Evolutionary conservation across 1,140 invertebrate species (phyloP).

Genomic region (Leptinotarsa defecta): DNA sequence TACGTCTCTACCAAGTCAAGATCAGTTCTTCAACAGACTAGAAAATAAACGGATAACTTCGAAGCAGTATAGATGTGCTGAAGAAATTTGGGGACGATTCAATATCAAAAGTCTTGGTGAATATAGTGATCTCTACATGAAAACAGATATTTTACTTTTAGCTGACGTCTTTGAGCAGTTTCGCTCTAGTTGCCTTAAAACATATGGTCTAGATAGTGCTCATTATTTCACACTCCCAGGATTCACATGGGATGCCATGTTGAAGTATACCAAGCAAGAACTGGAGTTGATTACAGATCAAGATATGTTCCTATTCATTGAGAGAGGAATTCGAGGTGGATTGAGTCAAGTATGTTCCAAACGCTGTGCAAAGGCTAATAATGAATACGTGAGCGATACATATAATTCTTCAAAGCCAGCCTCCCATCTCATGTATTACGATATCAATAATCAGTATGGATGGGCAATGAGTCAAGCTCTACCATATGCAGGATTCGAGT

Average conservation of each 20-base stretch:
- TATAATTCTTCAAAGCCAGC: constrained; percentile 55
- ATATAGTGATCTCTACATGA: constrained; percentile 55
- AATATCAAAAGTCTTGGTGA: constrained; percentile 48
- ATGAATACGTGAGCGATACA: constrained; percentile 51
- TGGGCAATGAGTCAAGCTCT: constrained; percentile 57
- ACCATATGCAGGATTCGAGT: constrained; percentile 57
- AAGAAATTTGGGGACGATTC: constrained; percentile 57
- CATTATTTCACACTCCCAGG: constrained; percentile 43
- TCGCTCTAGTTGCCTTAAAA: constrained; percentile 44
- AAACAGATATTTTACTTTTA: constrained; percentile 56
- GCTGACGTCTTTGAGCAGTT: constrained; percentile 58
- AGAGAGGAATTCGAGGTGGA: constrained; percentile 54
- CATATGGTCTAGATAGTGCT: constrained; percentile 52
- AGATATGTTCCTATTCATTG: constrained; percentile 52
- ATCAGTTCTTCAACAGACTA: constrained; percentile 44
- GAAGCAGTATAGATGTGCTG: constrained; percentile 51
- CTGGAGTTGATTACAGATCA: constrained; percentile 54
- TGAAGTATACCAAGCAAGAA: constrained; percentile 45
- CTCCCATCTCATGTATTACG: constrained; percentile 56
- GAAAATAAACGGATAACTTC: constrained; percentile 47
- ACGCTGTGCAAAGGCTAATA: constrained; percentile 54
- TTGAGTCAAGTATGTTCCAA: constrained; percentile 43
- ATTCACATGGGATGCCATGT: constrained; percentile 46
- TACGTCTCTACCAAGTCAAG: background rate
- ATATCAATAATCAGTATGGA: constrained; percentile 64